Conservation (phyloP, 2,888 invertebrate genomes). For the Synergus laeviventris region DNA sequence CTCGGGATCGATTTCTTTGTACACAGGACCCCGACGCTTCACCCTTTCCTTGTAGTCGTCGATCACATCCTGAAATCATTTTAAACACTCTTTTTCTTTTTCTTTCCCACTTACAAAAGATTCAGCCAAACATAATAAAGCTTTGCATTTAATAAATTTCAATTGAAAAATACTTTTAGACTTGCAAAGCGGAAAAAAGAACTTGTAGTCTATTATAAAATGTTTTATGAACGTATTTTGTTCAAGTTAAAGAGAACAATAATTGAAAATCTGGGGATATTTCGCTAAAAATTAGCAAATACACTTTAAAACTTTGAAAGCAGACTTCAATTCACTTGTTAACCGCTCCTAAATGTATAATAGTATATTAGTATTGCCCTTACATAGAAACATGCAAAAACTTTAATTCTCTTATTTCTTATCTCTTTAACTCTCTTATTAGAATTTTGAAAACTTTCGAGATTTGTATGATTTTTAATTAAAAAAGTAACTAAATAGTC, state of each 20-base stretch:
- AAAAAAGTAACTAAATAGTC: too few species aligned
- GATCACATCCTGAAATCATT: slow-evolving; percentile 86
- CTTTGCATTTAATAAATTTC: slow-evolving; percentile 4
- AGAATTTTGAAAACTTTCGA: too few species aligned
- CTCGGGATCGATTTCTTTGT: slow-evolving; percentile 91
- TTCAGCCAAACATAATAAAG: slow-evolving; percentile 6
- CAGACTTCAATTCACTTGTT: neutral
- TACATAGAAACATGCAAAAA: too few species aligned
- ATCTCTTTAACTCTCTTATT: too few species aligned
- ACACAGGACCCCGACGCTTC: slow-evolving; percentile 84
- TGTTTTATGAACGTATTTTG: neutral
- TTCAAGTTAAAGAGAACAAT: too few species aligned
- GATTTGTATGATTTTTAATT: too few species aligned
- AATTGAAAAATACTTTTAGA: neutral
- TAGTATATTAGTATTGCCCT: too few species aligned
- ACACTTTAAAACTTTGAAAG: neutral
- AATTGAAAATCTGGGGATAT: too few species aligned
- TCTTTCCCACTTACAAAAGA: neutral
- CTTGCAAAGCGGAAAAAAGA: neutral
- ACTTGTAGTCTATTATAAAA: neutral
- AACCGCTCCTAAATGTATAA: too few species aligned
- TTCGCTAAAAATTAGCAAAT: neutral
- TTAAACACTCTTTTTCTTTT: slow-evolving; percentile 48
- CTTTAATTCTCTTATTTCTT: too few species aligned
- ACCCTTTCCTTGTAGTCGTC: slow-evolving; percentile 94